These are phyloP conservation scores for Mizuhopecten yessoensis DNA, from an alignment of 1,140 invertebrate species.

Conservation along the genomic window DNA sequence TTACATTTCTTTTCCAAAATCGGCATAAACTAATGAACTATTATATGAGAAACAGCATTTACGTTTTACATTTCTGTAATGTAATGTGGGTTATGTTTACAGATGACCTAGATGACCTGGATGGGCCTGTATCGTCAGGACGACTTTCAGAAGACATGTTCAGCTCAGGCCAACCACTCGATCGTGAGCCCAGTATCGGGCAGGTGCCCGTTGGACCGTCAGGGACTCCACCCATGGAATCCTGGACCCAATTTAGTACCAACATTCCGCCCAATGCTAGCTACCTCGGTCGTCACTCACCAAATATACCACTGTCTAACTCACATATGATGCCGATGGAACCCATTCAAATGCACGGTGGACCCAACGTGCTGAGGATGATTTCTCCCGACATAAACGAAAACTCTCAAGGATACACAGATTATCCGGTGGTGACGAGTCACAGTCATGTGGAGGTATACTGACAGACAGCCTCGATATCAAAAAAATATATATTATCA, in stretches of 20 bases:
- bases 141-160: slow-evolving; percentile 77
- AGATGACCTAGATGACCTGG: slow-evolving; percentile 78
- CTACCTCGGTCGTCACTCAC: slow-evolving; percentile 76
- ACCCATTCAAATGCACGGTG: slow-evolving; percentile 67
- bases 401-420: slow-evolving; percentile 73
- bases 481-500: not conserved
- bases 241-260: slow-evolving; percentile 74
- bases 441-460: slow-evolving; percentile 82
- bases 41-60: not conserved
- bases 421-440: slow-evolving; percentile 74
- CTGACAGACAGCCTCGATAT: slow-evolving; percentile 61
- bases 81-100: slow-evolving; percentile 47
- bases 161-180: slow-evolving; percentile 70
- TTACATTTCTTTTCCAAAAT: no score
- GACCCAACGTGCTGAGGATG: slow-evolving; percentile 69
- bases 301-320: slow-evolving; percentile 65
- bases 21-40: no score
- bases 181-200: slow-evolving; percentile 76
- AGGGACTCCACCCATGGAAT: slow-evolving; percentile 73
- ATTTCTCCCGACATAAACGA: slow-evolving; percentile 75
- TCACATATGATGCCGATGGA: slow-evolving; percentile 74
- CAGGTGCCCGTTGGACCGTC: slow-evolving; percentile 75
- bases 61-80: not conserved
- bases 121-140: slow-evolving; percentile 68
- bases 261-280: slow-evolving; percentile 58